These are phyloP conservation scores for Rhinogobio ventralis DNA, from an alignment of 2,797 vertebrate species.

Conservation along the genomic window DNA sequence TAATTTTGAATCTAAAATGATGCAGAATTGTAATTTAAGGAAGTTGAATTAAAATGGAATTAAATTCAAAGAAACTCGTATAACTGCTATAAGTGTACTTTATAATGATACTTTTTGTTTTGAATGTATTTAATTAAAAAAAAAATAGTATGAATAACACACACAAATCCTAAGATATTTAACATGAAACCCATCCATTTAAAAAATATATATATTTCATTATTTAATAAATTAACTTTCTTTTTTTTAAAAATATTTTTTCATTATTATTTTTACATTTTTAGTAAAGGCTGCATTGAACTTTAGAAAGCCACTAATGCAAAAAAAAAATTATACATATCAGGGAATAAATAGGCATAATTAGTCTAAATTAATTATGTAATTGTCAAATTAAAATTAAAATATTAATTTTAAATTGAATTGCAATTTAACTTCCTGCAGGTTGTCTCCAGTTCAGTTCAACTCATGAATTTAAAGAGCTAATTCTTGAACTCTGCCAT, in stretches of 20 bases:
- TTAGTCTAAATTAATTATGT: background rate
- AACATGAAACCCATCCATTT: too few relatives aligned
- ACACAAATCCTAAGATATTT: background rate
- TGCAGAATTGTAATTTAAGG: background rate
- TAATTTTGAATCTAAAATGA: background rate
- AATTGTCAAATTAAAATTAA: too few relatives aligned
- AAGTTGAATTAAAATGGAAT: background rate
- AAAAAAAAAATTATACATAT: background rate
- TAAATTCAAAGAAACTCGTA: background rate
- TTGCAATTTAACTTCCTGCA: background rate
- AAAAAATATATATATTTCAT: background rate
- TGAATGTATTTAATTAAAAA: background rate
- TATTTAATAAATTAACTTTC: background rate
- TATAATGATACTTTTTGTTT: background rate
- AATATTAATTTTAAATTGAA: too few relatives aligned
- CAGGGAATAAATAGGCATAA: background rate
- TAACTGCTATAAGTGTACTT: background rate
- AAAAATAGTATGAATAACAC: background rate
- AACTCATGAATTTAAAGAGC: background rate
- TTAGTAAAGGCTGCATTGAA: background rate
- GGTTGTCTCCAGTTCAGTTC: background rate
- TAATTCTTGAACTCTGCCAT: background rate
- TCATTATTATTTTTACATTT: background rate
- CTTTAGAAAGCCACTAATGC: background rate
- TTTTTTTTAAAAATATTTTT: background rate